A percentile compares a stretch with the other conserved stretches of the same genome.
phyloP scores from a whole-genome alignment of 2,888 invertebrate species.

The Magallana nippona region DNA sequence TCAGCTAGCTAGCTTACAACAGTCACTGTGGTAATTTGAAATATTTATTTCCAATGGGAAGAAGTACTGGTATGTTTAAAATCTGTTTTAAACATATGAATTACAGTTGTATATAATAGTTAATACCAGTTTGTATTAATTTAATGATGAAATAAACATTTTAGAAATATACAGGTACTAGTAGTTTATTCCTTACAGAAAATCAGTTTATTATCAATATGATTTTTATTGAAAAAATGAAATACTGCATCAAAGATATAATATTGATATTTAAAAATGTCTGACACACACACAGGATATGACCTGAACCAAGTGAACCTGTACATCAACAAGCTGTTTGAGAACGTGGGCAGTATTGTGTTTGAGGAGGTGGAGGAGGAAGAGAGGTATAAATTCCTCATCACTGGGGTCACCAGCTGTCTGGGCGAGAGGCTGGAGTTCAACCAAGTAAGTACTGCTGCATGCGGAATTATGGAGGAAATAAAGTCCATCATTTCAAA shows the following conservation, averaged over 20 bases:
- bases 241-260: not conserved
- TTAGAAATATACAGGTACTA: too few relatives aligned
- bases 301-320: constrained; percentile 76
- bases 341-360: constrained; percentile 76
- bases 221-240: too few relatives aligned
- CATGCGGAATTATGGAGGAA: not conserved
- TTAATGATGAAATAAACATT: too few relatives aligned
- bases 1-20: not conserved
- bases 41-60: too few relatives aligned
- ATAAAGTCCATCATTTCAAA: too few relatives aligned
- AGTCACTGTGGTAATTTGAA: too few relatives aligned
- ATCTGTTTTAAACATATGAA: too few relatives aligned
- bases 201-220: too few relatives aligned
- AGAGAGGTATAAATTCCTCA: constrained; percentile 71
- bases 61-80: too few relatives aligned
- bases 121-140: too few relatives aligned
- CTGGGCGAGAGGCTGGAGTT: constrained; percentile 75
- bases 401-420: constrained; percentile 73
- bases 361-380: constrained; percentile 73
- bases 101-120: too few relatives aligned
- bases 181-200: too few relatives aligned
- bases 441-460: constrained; percentile 65
- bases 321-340: constrained; percentile 78
- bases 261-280: not conserved
- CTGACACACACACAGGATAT: constrained; percentile 68